These are phyloP conservation scores for Corythoichthys intestinalis DNA, from an alignment of 2,113 vertebrate species.

Conservation along the genomic window DNA sequence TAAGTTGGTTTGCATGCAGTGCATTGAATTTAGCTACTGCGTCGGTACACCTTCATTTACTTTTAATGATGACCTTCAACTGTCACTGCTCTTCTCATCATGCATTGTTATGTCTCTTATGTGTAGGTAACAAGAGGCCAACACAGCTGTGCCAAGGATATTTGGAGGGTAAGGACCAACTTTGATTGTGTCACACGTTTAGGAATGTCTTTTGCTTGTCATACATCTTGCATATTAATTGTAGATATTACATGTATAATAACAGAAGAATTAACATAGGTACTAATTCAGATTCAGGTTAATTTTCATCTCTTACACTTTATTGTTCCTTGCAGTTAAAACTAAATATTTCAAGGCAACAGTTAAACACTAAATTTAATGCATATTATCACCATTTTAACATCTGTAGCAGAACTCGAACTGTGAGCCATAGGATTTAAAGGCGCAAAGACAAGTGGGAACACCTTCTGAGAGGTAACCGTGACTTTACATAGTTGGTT, in stretches of 20 bases:
- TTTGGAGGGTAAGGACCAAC: conserved; percentile 76
- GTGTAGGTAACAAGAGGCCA: conserved; percentile 78
- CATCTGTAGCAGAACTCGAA: too few species aligned
- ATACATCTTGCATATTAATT: not conserved
- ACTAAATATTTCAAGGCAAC: too few species aligned
- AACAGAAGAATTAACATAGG: too few species aligned
- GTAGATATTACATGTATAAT: not conserved
- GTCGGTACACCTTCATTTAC: not conserved
- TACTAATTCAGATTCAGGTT: not conserved
- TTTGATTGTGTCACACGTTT: not conserved
- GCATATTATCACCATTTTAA: too few species aligned
- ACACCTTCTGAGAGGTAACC: too few species aligned
- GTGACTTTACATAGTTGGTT: too few species aligned
- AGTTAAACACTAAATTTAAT: too few species aligned
- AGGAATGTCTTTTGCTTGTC: not conserved
- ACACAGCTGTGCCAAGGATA: conserved; percentile 81
- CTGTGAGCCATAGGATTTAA: too few species aligned
- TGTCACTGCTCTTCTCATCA: conserved; percentile 12
- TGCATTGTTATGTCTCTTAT: conserved; percentile 36
- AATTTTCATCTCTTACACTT: not conserved
- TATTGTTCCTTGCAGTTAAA: too few species aligned
- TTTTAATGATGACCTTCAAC: not conserved
- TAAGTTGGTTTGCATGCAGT: not conserved
- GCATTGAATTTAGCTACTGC: not conserved
- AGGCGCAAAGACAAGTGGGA: too few species aligned